Percentiles rank a stretch among this genome's conserved stretches.
These are phyloP conservation scores for Pipistrellus kuhlii DNA, from an alignment of 2,797 vertebrate genomes.

Conservation along the genomic window DNA sequence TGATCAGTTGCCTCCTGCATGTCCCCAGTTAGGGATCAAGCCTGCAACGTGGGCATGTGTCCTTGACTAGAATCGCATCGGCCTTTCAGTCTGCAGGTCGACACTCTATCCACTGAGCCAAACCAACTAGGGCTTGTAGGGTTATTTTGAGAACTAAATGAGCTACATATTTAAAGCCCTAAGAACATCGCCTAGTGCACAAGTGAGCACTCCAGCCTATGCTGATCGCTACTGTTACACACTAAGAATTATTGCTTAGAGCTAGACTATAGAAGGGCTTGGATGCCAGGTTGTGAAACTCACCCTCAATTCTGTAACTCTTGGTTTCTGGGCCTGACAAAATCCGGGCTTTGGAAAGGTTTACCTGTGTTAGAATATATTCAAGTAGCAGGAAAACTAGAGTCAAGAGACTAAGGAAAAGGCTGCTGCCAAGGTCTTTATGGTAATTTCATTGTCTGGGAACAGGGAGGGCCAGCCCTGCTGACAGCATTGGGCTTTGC, in stretches of 20 bases:
- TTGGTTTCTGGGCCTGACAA: neutral
- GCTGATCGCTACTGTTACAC: neutral
- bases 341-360: neutral
- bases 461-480: neutral
- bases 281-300: neutral
- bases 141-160: constrained; percentile 30
- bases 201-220: neutral
- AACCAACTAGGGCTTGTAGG: neutral
- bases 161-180: neutral
- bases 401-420: neutral
- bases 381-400: neutral
- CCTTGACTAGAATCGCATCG: no score
- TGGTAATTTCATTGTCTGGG: constrained; percentile 39
- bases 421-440: neutral
- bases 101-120: no score
- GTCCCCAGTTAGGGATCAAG: no score
- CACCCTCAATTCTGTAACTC: neutral
- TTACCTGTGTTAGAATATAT: constrained; percentile 36
- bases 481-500: neutral
- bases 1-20: no score
- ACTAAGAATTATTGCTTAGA: neutral
- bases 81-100: no score
- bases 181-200: neutral
- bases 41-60: no score
- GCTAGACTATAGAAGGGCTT: neutral